Evolutionary conservation across 2,888 invertebrate species (phyloP), one percentile per base, ranked within the genome.

Genomic region (Laothoe populi): DNA sequence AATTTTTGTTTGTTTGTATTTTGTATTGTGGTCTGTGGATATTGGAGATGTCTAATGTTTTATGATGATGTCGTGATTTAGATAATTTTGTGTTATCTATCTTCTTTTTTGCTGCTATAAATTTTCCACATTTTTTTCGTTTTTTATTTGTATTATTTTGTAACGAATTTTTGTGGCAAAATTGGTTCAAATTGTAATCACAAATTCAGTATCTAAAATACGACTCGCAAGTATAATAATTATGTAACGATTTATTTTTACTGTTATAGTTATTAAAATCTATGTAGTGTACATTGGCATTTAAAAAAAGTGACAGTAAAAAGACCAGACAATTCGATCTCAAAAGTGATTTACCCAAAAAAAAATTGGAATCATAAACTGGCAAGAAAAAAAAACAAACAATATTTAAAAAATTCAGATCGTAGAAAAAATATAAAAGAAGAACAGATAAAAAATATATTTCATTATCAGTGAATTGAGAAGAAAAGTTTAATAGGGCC

Each of bases 401-500:
- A 49, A 13, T 21, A 53, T 38, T 38, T 5, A 44, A 21, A 38
- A 23, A 40, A 58, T 24, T 59, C 59, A 44, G 21, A 44, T 8
- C 4, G 16, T 48, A 5, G 31, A 1, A 13, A 53, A 68, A 64
- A 65, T 64, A 57, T 61, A 63, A 65, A 60, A 71, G 64, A 65
- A 40, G 60, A 64, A 48, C 57, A 61, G 35, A 23, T 49, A 62
- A 70, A 66, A 68, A 65, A 67, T 59, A 62, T 60, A 63, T 64
- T 63, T 5, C 31, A 63, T 63, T 45, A 63, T 53, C 49, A 59
- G 62, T 60, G 53, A 48, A 66, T 58, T 57, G 63, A 66, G 67
- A 67, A 66, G 67, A 67, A 70, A 67, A 65, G 63, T 48, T 19
- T 21, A 58, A 35, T 48, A 59, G 57, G 67, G 48, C 59, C 64